A percentile compares a stretch with the other conserved stretches of the same genome.
phyloP scores from a whole-genome alignment of 1,140 invertebrate species.

The Ectropis grisescens region DNA sequence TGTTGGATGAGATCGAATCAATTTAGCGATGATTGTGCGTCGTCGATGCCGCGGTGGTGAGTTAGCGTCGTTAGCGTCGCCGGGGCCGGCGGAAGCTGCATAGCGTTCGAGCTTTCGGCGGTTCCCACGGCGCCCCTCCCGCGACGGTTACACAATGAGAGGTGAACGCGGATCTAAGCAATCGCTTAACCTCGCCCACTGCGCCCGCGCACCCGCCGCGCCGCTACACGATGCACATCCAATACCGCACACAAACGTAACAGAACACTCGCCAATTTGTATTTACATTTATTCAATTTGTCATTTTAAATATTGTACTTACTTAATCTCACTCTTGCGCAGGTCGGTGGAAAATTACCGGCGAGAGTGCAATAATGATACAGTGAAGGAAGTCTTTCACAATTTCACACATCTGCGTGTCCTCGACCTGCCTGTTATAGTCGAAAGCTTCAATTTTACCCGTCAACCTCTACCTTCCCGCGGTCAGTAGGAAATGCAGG shows the following conservation, averaged over 20 bases:
- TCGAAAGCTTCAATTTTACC: too few relatives aligned
- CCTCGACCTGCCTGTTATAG: too few relatives aligned
- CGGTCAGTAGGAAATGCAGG: too few relatives aligned
- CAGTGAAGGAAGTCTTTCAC: too few relatives aligned
- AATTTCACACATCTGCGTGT: too few relatives aligned
- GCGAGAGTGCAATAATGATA: too few relatives aligned
- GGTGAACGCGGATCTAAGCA: slow-evolving; percentile 69
- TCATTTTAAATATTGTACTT: too few relatives aligned
- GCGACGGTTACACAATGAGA: slow-evolving; percentile 59
- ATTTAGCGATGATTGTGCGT: slow-evolving; percentile 32
- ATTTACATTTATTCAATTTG: too few relatives aligned
- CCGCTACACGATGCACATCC: slow-evolving; percentile 26
- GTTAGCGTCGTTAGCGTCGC: slow-evolving; percentile 32
- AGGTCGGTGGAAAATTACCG: too few relatives aligned
- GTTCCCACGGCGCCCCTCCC: slow-evolving; percentile 57
- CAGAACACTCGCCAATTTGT: neutral
- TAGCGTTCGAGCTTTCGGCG: slow-evolving; percentile 61
- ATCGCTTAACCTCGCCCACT: slow-evolving; percentile 68
- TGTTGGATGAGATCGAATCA: slow-evolving; percentile 50
- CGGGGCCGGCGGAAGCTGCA: slow-evolving; percentile 60
- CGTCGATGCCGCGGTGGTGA: too few relatives aligned
- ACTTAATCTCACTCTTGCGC: too few relatives aligned
- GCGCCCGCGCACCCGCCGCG: slow-evolving; percentile 36
- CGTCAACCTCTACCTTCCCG: too few relatives aligned
- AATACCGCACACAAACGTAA: slow-evolving; percentile 1